These are phyloP conservation scores for Plodia interpunctella DNA, from an alignment of 1,140 invertebrate species.

Conservation along the genomic window DNA sequence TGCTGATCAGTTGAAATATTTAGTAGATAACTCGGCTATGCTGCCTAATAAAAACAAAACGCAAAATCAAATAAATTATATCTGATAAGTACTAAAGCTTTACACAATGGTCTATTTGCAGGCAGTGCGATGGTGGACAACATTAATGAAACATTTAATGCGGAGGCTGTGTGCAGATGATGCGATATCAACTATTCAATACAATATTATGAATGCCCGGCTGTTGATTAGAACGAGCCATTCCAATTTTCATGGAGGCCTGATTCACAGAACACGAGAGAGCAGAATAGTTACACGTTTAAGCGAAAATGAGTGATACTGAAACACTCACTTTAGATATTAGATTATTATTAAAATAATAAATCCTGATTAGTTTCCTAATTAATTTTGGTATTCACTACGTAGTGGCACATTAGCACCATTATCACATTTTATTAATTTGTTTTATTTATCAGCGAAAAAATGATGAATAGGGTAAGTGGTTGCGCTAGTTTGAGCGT, in stretches of 20 bases:
- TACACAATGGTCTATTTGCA: constrained; percentile 6
- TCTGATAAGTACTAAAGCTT: neutral
- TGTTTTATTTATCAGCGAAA: too few relatives aligned
- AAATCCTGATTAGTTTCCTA: too few relatives aligned
- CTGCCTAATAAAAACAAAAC: neutral
- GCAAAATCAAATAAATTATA: neutral
- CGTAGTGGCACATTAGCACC: too few relatives aligned
- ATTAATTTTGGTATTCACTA: too few relatives aligned
- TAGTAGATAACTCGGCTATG: too few relatives aligned
- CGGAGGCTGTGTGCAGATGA: constrained; percentile 35
- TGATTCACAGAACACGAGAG: neutral
- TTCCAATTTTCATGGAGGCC: constrained; percentile 59
- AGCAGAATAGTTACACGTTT: neutral
- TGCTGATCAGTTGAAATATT: too few relatives aligned
- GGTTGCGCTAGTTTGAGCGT: too few relatives aligned
- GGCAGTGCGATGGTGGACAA: neutral
- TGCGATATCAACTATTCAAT: constrained; percentile 51
- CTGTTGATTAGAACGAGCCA: constrained; percentile 53
- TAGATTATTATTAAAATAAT: too few relatives aligned
- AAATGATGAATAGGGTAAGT: too few relatives aligned
- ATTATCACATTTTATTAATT: too few relatives aligned
- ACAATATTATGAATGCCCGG: constrained; percentile 58
- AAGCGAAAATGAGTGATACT: too few relatives aligned
- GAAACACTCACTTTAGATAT: too few relatives aligned
- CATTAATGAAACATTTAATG: constrained; percentile 32